These are phyloP conservation scores for Panopea generosa DNA, from an alignment of 2,888 invertebrate species.

Conservation along the genomic window DNA sequence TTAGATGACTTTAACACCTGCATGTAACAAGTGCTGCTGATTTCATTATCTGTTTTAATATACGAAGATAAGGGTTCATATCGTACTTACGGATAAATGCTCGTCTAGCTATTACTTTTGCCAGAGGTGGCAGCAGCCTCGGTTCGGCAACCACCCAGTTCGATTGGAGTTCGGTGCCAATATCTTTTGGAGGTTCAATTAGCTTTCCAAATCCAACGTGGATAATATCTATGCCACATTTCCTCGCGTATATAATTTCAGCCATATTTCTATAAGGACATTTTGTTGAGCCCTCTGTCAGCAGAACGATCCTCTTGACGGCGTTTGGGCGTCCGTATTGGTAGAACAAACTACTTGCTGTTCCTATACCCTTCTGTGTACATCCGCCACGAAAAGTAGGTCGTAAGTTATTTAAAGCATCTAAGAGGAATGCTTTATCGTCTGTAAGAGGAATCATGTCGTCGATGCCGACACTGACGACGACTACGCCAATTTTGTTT, in stretches of 20 bases:
- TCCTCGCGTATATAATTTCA: slow-evolving; percentile 31
- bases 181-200: not conserved
- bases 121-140: slow-evolving; percentile 6
- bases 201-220: slow-evolving; percentile 44
- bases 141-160: slow-evolving; percentile 30
- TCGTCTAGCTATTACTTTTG: slow-evolving; percentile 35
- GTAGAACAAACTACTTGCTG: slow-evolving; percentile 56
- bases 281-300: slow-evolving; percentile 37
- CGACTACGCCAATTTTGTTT: slow-evolving; percentile 54
- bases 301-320: slow-evolving; percentile 47
- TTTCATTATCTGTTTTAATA: too few relatives aligned
- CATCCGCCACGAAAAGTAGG: slow-evolving; percentile 54
- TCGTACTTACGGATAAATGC: slow-evolving; percentile 46
- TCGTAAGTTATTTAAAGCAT: slow-evolving; percentile 41
- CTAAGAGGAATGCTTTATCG: slow-evolving; percentile 36
- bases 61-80: too few relatives aligned
- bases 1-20: too few relatives aligned
- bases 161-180: slow-evolving; percentile 4
- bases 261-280: slow-evolving; percentile 42
- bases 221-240: slow-evolving; percentile 58
- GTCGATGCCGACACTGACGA: slow-evolving; percentile 53
- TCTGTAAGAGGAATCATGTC: slow-evolving; percentile 51
- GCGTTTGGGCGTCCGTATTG: slow-evolving; percentile 59
- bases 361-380: slow-evolving; percentile 49
- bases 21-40: too few relatives aligned